Base-by-base conservation (phyloP, 2,113 vertebrate species). In the Balaeniceps rex region DNA sequence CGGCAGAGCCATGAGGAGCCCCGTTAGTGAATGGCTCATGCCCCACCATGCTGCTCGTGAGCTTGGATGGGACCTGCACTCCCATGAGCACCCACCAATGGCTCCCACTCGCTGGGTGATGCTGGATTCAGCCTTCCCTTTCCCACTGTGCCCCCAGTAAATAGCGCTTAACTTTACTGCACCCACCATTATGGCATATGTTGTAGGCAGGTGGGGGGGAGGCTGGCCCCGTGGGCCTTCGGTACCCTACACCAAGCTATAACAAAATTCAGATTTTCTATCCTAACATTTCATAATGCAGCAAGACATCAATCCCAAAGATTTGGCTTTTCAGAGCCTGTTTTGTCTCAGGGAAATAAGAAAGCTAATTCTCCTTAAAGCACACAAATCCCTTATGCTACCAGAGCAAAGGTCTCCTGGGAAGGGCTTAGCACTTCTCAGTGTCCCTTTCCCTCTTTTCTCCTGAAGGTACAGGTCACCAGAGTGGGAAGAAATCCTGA, bases 181-280 rank as follows among this genome's bases (percentile, higher is more conserved):
- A 10, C 4, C 44, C 40, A 36, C 14, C 3, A 0, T 10, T 46
- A 12, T 0, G 1, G 64, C 10, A 19, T 3, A 1, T 4, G 7
- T 12, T 2, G 3, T 16, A 12, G 65, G 64, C 1, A 4, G 33
- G 33, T 3, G 9, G 17, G 44, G 22, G 22, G 51, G 60, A 21
- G 31, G 42, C 19, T 14, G 31, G 24, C 34, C 42, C 68, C 5
- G 2, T 4, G 8, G 12, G 36, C 23, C 49, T 57, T 21, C 0
- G 0, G 7, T 12, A 19, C 34, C 15, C 46, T 7, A 28, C 52
- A 5, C 29, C 17, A 8, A 52, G 17, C 34, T 23, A 0, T 15
- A 34, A 63, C 4, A 7, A 33, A 54, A 70, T 8, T 47, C 24
- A 29, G 38, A 31, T 55, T 55, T 36, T 77, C 64, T 23, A 4